Evolutionary conservation across 2,888 invertebrate species (phyloP), one percentile per base, ranked within the genome.

Genomic region (Acanthosepion pharaonis): DNA sequence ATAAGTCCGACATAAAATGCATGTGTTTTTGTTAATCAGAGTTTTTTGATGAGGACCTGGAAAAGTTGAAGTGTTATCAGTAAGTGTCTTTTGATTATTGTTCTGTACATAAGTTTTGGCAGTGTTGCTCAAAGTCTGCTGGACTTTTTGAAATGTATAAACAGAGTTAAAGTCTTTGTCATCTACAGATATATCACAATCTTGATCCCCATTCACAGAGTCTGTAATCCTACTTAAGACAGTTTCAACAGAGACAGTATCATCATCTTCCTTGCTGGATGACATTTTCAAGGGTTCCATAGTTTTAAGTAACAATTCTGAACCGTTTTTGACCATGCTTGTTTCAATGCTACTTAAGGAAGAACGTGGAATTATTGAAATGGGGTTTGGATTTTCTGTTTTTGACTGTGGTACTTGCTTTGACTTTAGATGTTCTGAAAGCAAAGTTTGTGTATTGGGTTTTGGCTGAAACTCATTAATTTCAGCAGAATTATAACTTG

Each of bases 1-100:
- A 78, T 78, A 78, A 78, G 78, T 78, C n/a, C 78, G 78, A n/a
- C 78, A 78, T 78, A 78, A 78, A 78, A 78, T 78, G n/a, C 78
- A 78, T 78, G 78, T 78, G 78, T 78, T 78, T 78, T 78, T 78
- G n/a, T 28, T n/a, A 78, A 78, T n/a, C 9, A 15, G 78, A n/a
- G 78, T 78, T n/a, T 78, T 78, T 78, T 78, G 78, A n/a, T 2
- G 11, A 9, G 28, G 15, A 5, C 18, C 18, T 5, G 20, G n/a
- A 78, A n/a, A n/a, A 78, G 78, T 18, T 78, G 78, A 28, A 78
- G 28, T 28, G 28, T 78, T 78, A 5, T n/a, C 1, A 78, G 78
- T 78, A 78, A 78, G 18, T n/a, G 78, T 8, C 9, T n/a, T 55
- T 20, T 78, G 78, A 11, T 78, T n/a, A 78, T n/a, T 78, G 51